These are phyloP conservation scores for Diadromus collaris DNA, from an alignment of 2,888 invertebrate genomes.

Conservation along the genomic window DNA sequence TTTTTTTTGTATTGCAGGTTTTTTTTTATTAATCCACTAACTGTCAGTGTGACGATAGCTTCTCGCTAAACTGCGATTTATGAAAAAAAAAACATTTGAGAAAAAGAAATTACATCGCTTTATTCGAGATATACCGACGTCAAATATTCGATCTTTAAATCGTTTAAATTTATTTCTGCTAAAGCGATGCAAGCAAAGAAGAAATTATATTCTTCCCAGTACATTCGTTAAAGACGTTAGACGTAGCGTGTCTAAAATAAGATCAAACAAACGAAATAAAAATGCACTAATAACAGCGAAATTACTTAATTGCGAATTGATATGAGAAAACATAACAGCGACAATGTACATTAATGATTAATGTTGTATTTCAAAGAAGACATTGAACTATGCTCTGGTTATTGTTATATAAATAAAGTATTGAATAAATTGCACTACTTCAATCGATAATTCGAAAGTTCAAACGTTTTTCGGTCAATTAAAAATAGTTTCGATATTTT, in stretches of 20 bases:
- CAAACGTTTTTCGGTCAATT: neutral
- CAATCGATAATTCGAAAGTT: slow-evolving; percentile 7
- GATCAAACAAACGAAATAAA: neutral
- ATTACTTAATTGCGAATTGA: neutral
- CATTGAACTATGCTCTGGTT: neutral
- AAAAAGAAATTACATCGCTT: neutral
- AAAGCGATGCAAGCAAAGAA: neutral
- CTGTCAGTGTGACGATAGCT: neutral
- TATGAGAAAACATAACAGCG: neutral
- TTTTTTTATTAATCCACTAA: neutral
- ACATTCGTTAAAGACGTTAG: neutral
- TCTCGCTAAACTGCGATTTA: neutral
- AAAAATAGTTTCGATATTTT: neutral
- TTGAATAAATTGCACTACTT: neutral
- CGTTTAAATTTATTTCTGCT: neutral
- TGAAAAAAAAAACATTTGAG: neutral
- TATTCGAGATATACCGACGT: neutral
- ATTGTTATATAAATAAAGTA: neutral
- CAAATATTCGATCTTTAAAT: neutral
- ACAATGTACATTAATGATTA: neutral
- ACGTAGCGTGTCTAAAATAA: neutral
- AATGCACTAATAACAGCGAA: neutral
- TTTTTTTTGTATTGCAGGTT: neutral
- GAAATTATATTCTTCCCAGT: neutral
- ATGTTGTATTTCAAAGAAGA: neutral